Conservation (phyloP, 92 coral and sea anemone genomes). For the Phymanthus crucifer region DNA sequence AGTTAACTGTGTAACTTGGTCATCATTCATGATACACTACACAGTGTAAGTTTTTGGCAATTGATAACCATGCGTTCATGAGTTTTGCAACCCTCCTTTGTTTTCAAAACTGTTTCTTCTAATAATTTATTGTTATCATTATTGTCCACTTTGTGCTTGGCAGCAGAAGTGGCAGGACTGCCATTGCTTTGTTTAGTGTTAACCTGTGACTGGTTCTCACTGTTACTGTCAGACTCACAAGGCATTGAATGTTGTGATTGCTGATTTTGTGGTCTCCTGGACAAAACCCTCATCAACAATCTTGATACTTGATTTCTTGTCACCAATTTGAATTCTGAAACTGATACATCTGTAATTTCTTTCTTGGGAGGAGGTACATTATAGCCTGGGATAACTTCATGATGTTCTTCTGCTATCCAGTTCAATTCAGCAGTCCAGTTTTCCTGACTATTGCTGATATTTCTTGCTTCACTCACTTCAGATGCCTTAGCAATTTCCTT, state of each 20-base stretch:
- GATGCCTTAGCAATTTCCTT: constrained; percentile 7
- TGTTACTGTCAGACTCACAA: neutral
- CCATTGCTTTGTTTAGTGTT: neutral
- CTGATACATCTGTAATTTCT: neutral
- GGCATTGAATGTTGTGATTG: neutral
- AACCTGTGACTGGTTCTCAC: constrained; percentile 5
- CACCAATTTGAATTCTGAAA: constrained; percentile 16
- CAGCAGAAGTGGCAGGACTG: neutral
- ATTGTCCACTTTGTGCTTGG: neutral
- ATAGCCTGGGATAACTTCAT: constrained; percentile 42
- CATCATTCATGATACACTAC: neutral
- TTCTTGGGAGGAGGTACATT: neutral
- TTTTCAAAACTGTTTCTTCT: neutral
- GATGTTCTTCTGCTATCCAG: constrained; percentile 12
- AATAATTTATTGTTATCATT: neutral
- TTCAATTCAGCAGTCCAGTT: constrained; percentile 16
- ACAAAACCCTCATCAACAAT: constrained; percentile 6
- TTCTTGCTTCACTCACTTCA: constrained; percentile 20
- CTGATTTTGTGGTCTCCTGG: constrained; percentile 14
- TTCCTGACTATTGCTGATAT: neutral
- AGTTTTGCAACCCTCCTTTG: neutral
- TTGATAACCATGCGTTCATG: neutral
- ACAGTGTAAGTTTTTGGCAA: neutral
- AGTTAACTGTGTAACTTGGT: neutral
- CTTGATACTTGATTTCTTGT: constrained; percentile 26